Evolutionary conservation across 2,888 invertebrate species (phyloP).

Genomic region (Caenorhabditis japonica): DNA sequence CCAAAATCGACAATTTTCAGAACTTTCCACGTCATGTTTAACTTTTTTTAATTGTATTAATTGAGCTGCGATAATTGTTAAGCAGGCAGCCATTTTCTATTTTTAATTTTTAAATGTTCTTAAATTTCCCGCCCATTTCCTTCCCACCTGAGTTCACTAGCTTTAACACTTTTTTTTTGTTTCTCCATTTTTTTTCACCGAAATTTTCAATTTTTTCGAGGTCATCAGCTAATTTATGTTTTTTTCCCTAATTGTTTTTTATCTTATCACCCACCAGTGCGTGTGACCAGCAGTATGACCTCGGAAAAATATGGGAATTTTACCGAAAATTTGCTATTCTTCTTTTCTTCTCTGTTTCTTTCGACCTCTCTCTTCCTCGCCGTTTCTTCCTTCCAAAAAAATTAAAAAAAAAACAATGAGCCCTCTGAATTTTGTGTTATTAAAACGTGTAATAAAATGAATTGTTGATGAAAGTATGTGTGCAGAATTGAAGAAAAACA

Average conservation of each 20-base stretch:
- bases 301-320: too few relatives aligned
- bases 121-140: neutral
- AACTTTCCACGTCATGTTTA: conserved; percentile 16
- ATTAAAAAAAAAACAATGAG: neutral
- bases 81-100: too few relatives aligned
- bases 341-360: neutral
- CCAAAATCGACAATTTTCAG: neutral
- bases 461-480: conserved; percentile 9
- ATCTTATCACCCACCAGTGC: too few relatives aligned
- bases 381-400: neutral
- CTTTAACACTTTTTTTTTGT: conserved; percentile 12
- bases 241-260: too few relatives aligned
- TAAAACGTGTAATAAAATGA: conserved; percentile 48
- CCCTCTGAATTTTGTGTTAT: conserved; percentile 20
- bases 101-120: neutral
- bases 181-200: neutral
- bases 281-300: too few relatives aligned
- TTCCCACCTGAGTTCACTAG: conserved; percentile 12
- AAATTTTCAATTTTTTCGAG: neutral
- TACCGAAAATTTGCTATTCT: neutral
- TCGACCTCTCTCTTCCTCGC: conserved; percentile 1
- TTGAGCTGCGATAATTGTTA: too few relatives aligned
- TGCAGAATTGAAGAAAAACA: too few relatives aligned
- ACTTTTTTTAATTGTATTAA: conserved; percentile 22
- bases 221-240: too few relatives aligned